Evolutionary conservation across 2,113 vertebrate genomes (phyloP).

Genomic region (Panthera tigris): DNA sequence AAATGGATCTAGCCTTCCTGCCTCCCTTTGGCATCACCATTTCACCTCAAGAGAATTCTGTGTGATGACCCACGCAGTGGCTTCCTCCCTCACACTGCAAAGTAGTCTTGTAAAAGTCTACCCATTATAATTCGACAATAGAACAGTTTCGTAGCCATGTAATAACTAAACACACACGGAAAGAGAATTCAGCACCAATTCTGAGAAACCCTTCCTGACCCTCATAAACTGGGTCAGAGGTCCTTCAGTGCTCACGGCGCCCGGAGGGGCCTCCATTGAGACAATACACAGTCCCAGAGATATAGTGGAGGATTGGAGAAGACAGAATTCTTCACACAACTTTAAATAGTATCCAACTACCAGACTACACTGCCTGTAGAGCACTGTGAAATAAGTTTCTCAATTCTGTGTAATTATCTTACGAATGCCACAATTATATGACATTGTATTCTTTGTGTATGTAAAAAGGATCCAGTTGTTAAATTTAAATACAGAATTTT

Average conservation of each 20-base stretch:
- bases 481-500: background rate
- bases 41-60: background rate
- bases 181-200: constrained; percentile 39
- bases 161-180: background rate
- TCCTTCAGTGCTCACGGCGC: background rate
- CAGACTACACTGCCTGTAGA: background rate
- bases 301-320: background rate
- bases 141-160: background rate
- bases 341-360: constrained; percentile 14
- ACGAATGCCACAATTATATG: constrained; percentile 25
- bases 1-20: background rate
- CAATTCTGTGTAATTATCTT: constrained; percentile 44
- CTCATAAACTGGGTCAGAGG: background rate
- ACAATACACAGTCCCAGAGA: background rate
- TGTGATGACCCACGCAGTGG: background rate
- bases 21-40: background rate
- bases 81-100: background rate
- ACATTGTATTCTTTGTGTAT: background rate
- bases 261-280: background rate
- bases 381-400: constrained; percentile 20
- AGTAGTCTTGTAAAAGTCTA: background rate
- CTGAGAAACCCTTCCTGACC: constrained; percentile 20
- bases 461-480: background rate
- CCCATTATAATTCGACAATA: background rate
- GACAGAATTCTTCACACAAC: background rate